phyloP scores from a whole-genome alignment of 1,140 invertebrate species.

The Brachionus rubens region DNA sequence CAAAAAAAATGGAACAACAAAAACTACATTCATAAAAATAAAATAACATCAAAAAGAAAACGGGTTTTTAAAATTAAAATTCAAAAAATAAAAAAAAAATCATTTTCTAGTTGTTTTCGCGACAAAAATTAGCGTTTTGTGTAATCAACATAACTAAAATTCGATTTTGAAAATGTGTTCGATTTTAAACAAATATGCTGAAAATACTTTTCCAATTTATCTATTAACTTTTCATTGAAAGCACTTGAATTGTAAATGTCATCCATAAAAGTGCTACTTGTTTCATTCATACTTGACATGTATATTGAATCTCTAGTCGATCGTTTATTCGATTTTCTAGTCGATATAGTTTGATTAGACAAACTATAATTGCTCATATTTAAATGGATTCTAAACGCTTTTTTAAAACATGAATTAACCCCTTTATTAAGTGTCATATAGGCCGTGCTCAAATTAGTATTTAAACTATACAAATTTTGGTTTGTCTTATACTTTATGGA shows the following conservation, averaged over 20 bases:
- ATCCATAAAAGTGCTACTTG: not conserved
- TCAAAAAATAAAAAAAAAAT: no score
- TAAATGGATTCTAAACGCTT: conserved; percentile 1
- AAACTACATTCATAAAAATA: no score
- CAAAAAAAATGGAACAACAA: no score
- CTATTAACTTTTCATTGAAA: not conserved
- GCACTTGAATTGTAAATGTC: not conserved
- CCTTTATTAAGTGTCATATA: not conserved
- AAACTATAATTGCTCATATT: not conserved
- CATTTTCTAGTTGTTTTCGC: no score
- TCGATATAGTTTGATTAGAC: not conserved
- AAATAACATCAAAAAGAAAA: no score
- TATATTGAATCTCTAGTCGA: not conserved
- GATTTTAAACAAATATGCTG: conserved; percentile 35
- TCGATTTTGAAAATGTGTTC: not conserved
- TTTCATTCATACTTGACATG: not conserved
- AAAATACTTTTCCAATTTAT: conserved; percentile 29
- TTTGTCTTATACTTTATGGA: conserved; percentile 21
- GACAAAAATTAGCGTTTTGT: conserved; percentile 3
- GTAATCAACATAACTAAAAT: conserved; percentile 39
- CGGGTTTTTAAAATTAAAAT: no score
- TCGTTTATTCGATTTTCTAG: not conserved
- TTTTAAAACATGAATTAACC: not conserved
- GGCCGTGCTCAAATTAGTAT: not conserved
- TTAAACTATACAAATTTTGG: not conserved